Conservation (phyloP, 2,113 vertebrate genomes). For the Nymphicus hollandicus region DNA sequence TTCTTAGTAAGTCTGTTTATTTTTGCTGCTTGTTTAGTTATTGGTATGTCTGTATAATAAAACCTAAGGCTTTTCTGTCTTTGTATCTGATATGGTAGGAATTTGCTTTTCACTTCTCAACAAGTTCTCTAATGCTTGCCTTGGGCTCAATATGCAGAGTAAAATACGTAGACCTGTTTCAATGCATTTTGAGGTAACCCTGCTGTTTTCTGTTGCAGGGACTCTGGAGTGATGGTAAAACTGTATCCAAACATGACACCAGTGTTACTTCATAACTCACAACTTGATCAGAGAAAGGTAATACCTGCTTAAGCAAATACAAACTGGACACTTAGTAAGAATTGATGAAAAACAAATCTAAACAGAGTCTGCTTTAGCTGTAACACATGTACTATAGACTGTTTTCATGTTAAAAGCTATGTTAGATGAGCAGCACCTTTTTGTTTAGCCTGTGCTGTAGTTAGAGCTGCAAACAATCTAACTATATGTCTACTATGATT, state of each 20-base stretch:
- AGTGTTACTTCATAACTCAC: slow-evolving; percentile 94
- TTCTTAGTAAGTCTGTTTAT: neutral
- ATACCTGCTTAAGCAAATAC: neutral
- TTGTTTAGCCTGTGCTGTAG: neutral
- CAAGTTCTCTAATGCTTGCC: neutral
- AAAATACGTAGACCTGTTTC: neutral
- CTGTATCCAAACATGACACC: slow-evolving; percentile 96
- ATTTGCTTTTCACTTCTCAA: neutral
- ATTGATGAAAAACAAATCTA: too few species aligned
- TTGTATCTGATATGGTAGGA: neutral
- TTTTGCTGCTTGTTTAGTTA: neutral
- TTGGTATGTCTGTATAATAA: neutral
- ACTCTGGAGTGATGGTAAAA: slow-evolving; percentile 96
- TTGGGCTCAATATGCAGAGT: neutral
- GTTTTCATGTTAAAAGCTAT: neutral
- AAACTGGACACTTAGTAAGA: neutral
- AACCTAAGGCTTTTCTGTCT: neutral
- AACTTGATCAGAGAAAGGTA: slow-evolving; percentile 96
- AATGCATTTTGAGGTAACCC: neutral
- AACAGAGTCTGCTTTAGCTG: neutral
- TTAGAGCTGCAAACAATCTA: neutral
- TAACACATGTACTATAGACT: neutral
- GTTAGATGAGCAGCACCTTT: neutral
- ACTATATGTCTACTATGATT: neutral
- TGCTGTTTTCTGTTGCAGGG: slow-evolving; percentile 72